Conservation (phyloP, 2,797 vertebrate genomes). For the Urophycis tenuis region DNA sequence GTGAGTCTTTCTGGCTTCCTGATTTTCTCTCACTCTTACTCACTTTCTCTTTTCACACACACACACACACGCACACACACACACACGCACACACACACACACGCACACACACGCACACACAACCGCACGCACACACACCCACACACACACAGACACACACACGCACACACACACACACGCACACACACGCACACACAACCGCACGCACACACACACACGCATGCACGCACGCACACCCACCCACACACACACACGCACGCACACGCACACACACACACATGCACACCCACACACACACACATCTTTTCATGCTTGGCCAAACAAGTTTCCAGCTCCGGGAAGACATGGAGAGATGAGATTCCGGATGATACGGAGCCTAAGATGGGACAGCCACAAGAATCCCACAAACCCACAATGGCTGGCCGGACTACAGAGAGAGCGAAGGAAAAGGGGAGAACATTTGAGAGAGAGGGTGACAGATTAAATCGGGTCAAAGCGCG, state of each 20-base stretch:
- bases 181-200: neutral
- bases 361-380: constrained; percentile 3
- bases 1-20: neutral
- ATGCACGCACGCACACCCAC: neutral
- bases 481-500: neutral
- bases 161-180: neutral
- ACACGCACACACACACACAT: constrained; percentile 10
- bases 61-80: neutral
- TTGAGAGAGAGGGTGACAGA: neutral
- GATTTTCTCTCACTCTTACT: neutral
- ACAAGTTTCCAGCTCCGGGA: neutral
- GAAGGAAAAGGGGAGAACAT: neutral
- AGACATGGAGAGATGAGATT: constrained; percentile 7
- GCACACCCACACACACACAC: neutral
- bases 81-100: neutral
- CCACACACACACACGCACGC: constrained; percentile 8
- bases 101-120: neutral
- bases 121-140: constrained; percentile 5
- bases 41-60: neutral
- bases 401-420: constrained; percentile 2
- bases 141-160: constrained; percentile 11
- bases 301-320: constrained; percentile 1
- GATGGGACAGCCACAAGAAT: constrained; percentile 1
- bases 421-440: constrained; percentile 1
- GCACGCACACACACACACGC: neutral